Evolutionary conservation across 1,140 invertebrate species (phyloP).

Genomic region (Eurytemora carolleeae): DNA sequence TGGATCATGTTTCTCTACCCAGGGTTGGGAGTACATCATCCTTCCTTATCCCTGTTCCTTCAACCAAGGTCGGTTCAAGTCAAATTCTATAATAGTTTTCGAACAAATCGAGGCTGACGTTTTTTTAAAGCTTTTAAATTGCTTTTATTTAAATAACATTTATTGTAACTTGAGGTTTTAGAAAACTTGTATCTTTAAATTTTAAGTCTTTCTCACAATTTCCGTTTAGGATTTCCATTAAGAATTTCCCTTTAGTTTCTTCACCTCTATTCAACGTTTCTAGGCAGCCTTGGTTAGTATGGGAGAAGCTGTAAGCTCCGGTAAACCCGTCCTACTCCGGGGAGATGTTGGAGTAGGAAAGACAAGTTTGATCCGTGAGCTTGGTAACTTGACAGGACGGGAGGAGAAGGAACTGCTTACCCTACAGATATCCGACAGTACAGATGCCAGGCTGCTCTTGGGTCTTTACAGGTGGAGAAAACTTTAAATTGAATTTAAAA

Average conservation of each 20-base stretch:
- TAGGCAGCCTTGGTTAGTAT: conserved; percentile 23
- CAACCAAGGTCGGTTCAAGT: background rate
- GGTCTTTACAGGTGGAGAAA: background rate
- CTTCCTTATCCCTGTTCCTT: background rate
- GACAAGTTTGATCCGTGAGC: conserved; percentile 66
- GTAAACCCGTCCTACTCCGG: conserved; percentile 56
- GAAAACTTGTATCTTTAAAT: too few relatives aligned
- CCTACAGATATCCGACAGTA: conserved; percentile 9
- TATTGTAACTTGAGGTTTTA: too few relatives aligned
- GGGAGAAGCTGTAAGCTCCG: conserved; percentile 46
- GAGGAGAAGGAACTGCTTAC: conserved; percentile 11
- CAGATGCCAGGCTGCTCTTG: background rate
- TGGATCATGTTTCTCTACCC: background rate
- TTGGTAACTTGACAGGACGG: conserved; percentile 46
- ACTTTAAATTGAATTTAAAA: too few relatives aligned
- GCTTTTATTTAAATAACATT: too few relatives aligned
- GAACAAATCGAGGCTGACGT: too few relatives aligned
- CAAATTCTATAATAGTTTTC: too few relatives aligned
- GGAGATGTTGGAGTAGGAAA: conserved; percentile 89
- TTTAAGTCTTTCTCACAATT: too few relatives aligned
- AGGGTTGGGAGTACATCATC: background rate
- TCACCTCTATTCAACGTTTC: too few relatives aligned
- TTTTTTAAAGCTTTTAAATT: too few relatives aligned
- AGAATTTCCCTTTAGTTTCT: too few relatives aligned
- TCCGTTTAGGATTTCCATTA: too few relatives aligned